Conservation (phyloP, 2,797 vertebrate species). For the Takifugu ocellatus region DNA sequence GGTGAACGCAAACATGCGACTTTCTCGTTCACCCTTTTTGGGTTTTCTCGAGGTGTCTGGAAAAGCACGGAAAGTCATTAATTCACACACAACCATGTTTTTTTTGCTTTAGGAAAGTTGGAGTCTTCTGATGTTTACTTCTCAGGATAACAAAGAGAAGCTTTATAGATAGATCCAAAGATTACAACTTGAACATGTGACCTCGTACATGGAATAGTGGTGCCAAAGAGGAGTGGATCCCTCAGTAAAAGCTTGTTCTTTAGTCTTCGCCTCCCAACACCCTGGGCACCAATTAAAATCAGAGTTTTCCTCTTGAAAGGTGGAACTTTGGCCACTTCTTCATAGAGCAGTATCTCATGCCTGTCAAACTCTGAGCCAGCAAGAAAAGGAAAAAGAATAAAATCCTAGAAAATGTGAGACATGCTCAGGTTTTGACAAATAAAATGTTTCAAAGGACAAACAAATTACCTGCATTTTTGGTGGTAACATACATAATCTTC, state of each 20-base stretch:
- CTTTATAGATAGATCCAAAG: not conserved
- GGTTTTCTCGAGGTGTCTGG: conserved; percentile 86
- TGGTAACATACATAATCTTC: conserved; percentile 94
- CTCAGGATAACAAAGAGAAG: not conserved
- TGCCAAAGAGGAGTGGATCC: conserved; percentile 87
- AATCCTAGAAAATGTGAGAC: not conserved
- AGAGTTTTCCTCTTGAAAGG: conserved; percentile 94
- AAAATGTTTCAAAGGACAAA: too few species aligned
- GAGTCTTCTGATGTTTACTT: not conserved
- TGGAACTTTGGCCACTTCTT: conserved; percentile 93
- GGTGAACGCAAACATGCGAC: conserved; percentile 89
- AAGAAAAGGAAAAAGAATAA: not conserved
- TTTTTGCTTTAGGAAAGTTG: not conserved
- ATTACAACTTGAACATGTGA: not conserved
- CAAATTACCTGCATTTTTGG: conserved; percentile 74
- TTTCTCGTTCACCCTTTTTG: conserved; percentile 85
- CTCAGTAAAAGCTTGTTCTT: conserved; percentile 91
- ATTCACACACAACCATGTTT: not conserved
- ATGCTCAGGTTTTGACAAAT: too few species aligned
- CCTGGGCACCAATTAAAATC: conserved; percentile 92
- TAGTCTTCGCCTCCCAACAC: conserved; percentile 90
- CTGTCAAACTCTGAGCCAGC: conserved; percentile 87
- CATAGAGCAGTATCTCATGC: conserved; percentile 93
- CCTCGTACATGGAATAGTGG: conserved; percentile 87
- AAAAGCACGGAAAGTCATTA: not conserved